phyloP scores from a whole-genome alignment of 1,140 invertebrate species.

The Conus betulinus region DNA sequence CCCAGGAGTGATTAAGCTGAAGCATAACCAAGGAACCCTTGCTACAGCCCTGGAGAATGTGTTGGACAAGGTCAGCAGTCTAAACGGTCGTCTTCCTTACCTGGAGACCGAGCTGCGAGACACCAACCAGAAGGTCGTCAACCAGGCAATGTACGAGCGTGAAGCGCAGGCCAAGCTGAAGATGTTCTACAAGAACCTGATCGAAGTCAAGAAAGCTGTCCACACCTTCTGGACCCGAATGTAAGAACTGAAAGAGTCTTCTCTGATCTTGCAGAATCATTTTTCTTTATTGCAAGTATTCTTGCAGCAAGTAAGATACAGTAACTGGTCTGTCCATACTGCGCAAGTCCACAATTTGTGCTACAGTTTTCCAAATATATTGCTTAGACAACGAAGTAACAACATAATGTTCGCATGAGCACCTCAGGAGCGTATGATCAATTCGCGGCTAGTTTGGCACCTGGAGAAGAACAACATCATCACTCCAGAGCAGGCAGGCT shows the following conservation, averaged over 20 bases:
- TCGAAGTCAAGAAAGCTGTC: constrained; percentile 12
- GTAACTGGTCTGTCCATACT: no score
- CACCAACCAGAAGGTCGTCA: constrained; percentile 18
- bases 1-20: not conserved
- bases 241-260: not conserved
- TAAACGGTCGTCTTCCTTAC: not conserved
- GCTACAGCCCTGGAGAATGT: constrained; percentile 25
- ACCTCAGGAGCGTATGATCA: no score
- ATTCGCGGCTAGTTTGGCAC: no score
- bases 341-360: no score
- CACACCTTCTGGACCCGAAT: not conserved
- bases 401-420: no score
- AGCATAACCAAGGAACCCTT: constrained; percentile 21
- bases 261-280: no score
- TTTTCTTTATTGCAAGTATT: no score
- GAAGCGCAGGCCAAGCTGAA: constrained; percentile 6
- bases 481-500: no score
- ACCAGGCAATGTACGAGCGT: not conserved
- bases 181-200: constrained; percentile 5
- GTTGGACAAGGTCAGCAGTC: constrained; percentile 17
- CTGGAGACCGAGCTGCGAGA: not conserved
- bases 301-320: no score
- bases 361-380: no score
- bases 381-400: no score
- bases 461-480: no score